A percentile compares a stretch with the other conserved stretches of the same genome.
Conservation (phyloP, 1,140 invertebrate genomes). For the Anastatus disparis region DNA sequence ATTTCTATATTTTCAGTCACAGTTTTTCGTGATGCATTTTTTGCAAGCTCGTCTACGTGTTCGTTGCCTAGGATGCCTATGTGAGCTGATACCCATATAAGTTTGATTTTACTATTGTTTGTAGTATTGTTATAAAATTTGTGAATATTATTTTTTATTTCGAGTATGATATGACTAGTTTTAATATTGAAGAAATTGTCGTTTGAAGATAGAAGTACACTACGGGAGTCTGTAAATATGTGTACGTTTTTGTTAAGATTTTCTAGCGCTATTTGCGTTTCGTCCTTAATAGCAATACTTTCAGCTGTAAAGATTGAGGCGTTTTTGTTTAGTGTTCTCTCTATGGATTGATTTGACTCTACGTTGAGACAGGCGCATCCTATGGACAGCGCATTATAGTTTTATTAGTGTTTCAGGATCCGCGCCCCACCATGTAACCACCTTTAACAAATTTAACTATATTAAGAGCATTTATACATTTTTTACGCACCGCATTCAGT, state of each 20-base stretch:
- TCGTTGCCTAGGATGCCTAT: neutral
- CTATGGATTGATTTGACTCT: neutral
- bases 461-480: neutral
- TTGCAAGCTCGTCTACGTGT: neutral
- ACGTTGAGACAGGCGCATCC: neutral
- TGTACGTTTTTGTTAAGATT: neutral
- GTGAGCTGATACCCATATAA: neutral
- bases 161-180: neutral
- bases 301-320: slow-evolving; percentile 25
- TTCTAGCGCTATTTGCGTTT: slow-evolving; percentile 11
- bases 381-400: neutral
- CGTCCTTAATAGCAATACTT: slow-evolving; percentile 15
- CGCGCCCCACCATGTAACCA: neutral
- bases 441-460: neutral
- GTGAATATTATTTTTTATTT: slow-evolving; percentile 11
- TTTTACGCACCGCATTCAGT: neutral
- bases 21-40: neutral
- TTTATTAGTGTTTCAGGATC: neutral
- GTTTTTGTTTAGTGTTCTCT: neutral
- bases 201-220: neutral
- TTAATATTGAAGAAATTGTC: neutral
- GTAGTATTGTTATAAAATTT: neutral
- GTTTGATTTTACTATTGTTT: neutral
- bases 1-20: too few species aligned
- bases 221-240: slow-evolving; percentile 18